These are phyloP conservation scores for Eristalis arbustorum DNA, from an alignment of 2,888 invertebrate genomes.

Conservation along the genomic window DNA sequence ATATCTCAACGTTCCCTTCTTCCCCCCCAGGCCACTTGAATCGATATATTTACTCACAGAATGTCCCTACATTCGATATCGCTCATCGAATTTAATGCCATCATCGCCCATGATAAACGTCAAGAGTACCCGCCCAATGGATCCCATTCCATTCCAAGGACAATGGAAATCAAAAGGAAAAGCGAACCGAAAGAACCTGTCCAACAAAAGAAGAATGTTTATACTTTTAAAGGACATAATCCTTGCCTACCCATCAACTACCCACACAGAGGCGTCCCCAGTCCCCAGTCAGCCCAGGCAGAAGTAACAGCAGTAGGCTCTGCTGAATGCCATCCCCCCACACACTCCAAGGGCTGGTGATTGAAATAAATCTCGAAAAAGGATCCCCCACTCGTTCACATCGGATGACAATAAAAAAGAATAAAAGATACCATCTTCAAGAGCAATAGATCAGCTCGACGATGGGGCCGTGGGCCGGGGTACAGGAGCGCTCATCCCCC, in stretches of 20 bases:
- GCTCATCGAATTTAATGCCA: conserved; percentile 38
- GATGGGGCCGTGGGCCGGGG: conserved; percentile 1
- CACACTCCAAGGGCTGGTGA: conserved; percentile 6
- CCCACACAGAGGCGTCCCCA: background rate
- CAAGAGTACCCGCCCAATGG: background rate
- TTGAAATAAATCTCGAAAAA: conserved; percentile 57
- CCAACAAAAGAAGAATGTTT: conserved; percentile 53
- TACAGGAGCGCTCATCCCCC: background rate
- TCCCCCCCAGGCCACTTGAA: background rate
- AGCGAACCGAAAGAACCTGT: background rate
- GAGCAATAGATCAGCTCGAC: conserved; percentile 54
- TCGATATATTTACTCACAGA: conserved; percentile 32
- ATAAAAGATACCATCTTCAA: conserved; percentile 35
- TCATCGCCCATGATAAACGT: conserved; percentile 16
- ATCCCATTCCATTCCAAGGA: background rate
- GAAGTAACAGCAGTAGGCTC: background rate
- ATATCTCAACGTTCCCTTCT: background rate
- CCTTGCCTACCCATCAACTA: conserved; percentile 24
- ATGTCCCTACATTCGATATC: conserved; percentile 19
- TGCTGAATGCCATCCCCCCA: background rate
- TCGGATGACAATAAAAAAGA: conserved; percentile 14
- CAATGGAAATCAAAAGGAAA: conserved; percentile 37
- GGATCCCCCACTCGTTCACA: conserved; percentile 48
- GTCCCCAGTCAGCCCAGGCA: background rate
- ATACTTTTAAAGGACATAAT: conserved; percentile 61